These are phyloP conservation scores for Taenioides sp. DNA, from an alignment of 2,797 vertebrate genomes.

Conservation along the genomic window DNA sequence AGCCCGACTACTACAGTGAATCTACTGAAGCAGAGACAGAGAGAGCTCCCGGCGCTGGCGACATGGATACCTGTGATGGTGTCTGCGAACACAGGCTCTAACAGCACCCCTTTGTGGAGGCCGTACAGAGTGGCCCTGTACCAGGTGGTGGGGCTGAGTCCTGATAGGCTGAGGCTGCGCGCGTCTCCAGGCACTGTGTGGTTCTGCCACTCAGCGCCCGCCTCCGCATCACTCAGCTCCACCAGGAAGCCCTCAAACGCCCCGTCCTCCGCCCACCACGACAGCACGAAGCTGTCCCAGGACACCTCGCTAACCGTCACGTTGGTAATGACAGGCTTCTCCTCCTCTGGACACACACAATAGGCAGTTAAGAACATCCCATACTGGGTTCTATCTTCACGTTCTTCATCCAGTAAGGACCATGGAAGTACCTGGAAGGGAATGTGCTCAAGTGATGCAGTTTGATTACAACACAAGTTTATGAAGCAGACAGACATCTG, in stretches of 20 bases:
- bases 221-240: constrained; percentile 85
- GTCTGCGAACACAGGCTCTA: constrained; percentile 85
- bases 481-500: background rate
- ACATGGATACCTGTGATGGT: constrained; percentile 87
- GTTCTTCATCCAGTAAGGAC: background rate
- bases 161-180: constrained; percentile 74
- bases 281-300: constrained; percentile 87
- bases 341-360: constrained; percentile 86
- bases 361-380: constrained; percentile 45
- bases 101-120: constrained; percentile 75
- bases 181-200: constrained; percentile 78
- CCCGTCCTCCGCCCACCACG: constrained; percentile 84
- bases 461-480: background rate
- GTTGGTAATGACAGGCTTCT: constrained; percentile 83
- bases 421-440: background rate
- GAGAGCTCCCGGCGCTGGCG: constrained; percentile 28
- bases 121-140: constrained; percentile 86
- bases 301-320: constrained; percentile 79
- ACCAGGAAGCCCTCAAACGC: constrained; percentile 87
- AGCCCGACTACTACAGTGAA: constrained; percentile 10
- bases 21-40: constrained; percentile 31
- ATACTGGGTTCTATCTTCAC: constrained; percentile 5
- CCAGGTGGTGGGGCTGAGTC: constrained; percentile 82
- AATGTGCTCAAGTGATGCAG: background rate
- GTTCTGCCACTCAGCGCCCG: constrained; percentile 72